Base-by-base conservation (phyloP, 2,113 vertebrate species). In the Sapayoa aenigma region DNA sequence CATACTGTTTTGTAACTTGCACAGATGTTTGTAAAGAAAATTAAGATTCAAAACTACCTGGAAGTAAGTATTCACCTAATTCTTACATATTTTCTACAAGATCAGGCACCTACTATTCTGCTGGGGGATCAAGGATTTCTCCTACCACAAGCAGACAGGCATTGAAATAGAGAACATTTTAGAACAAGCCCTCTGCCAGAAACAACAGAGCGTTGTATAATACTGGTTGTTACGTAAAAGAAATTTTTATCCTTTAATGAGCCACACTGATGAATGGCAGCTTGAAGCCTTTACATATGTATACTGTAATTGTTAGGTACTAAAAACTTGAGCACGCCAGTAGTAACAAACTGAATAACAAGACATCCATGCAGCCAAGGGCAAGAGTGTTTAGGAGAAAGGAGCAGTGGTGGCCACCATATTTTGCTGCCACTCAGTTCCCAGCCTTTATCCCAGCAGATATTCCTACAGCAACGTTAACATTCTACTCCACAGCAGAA, bases 181-280 rank as follows among this genome's bases (percentile, higher is more conserved):
- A 78, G n/a, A 90, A 83, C 31, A 47, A 0, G 4, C 14, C 76
- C 17, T 71, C 63, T 77, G 68, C 60, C 33, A 86, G 82, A 90
- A 90, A 92, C 47, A 68, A 68, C 3, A 55, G 42, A 90, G 41
- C 35, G 65, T 18, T 68, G 37, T 42, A 33, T 16, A 92, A 77
- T 47, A 80, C 55, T 21, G 17, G 21, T 7, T 71, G 85, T 76
- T 42, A 82, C n/a, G 47, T 53, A 56, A 86, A 94, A 90, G 27
- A 86, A 92, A 76, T 60, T 56, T 84, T 87, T 92, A 94, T 85
- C 67, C 49, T 88, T 89, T 87, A 94, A 86, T 50, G 56, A 94
- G 77, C 41, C 66, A 74, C 14, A 33, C 6, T 67, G 24, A 52
- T 0, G 0, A 90, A 90, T 2, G 19, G 69, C 85, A 90, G 71